Conservation (phyloP, 2,888 invertebrate genomes). For the Spodoptera picta region DNA sequence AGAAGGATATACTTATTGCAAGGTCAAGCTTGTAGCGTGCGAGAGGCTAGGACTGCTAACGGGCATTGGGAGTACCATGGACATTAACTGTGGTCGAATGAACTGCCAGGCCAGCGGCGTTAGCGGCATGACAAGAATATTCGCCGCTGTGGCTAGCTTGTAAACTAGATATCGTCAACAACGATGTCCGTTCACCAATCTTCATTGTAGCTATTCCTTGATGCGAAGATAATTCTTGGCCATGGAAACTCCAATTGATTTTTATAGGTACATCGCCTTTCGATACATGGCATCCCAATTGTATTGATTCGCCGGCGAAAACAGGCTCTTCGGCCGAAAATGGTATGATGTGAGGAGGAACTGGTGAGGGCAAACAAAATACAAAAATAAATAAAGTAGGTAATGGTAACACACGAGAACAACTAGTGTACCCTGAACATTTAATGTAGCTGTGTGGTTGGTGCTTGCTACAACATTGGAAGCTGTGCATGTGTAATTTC, state of each 20-base stretch:
- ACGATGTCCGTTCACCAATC: constrained; percentile 90
- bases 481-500: constrained; percentile 93
- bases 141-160: constrained; percentile 91
- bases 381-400: constrained; percentile 60
- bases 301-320: constrained; percentile 90
- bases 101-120: constrained; percentile 90
- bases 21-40: constrained; percentile 87
- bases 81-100: constrained; percentile 90
- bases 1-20: constrained; percentile 82
- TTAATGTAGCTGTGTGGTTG: constrained; percentile 89
- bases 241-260: constrained; percentile 93
- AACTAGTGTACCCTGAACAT: constrained; percentile 90
- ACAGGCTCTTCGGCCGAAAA: constrained; percentile 90
- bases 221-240: constrained; percentile 86
- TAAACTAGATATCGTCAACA: constrained; percentile 90
- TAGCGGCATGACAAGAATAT: constrained; percentile 91
- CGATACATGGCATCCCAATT: constrained; percentile 89
- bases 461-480: constrained; percentile 91
- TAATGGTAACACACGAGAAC: constrained; percentile 64
- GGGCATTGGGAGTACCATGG: constrained; percentile 88
- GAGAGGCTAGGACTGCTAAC: constrained; percentile 68
- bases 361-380: constrained; percentile 77
- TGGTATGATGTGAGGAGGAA: constrained; percentile 90
- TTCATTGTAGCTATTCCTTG: constrained; percentile 88
- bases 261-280: constrained; percentile 92